These are phyloP conservation scores for Nibea coibor DNA, from an alignment of 2,113 vertebrate genomes.

Conservation along the genomic window DNA sequence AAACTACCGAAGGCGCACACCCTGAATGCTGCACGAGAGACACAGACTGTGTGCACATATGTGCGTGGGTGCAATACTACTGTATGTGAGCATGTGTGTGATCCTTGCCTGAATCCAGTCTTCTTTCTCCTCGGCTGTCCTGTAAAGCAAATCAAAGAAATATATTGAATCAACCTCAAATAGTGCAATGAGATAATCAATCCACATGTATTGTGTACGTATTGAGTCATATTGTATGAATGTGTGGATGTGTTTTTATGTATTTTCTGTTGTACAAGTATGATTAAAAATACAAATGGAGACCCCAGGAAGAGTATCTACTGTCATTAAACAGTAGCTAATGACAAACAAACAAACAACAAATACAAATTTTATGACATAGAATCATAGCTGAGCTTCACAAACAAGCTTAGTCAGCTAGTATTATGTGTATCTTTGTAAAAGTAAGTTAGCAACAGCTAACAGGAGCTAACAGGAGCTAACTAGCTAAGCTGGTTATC, in stretches of 20 bases:
- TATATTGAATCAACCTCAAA: too few relatives aligned
- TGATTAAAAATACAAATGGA: too few relatives aligned
- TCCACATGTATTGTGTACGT: not conserved
- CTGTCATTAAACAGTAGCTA: too few relatives aligned
- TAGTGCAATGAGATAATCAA: not conserved
- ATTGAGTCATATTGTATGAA: not conserved
- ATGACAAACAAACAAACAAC: too few relatives aligned
- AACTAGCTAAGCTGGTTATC: not conserved
- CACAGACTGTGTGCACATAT: not conserved
- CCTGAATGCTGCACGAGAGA: not conserved
- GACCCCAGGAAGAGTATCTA: too few relatives aligned
- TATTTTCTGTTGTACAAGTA: too few relatives aligned
- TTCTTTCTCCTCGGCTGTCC: slow-evolving; percentile 95
- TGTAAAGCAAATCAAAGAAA: slow-evolving; percentile 75
- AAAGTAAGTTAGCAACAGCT: not conserved
- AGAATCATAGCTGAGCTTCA: too few relatives aligned
- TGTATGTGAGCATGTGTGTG: not conserved
- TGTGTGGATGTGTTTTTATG: too few relatives aligned
- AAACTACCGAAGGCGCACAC: not conserved
- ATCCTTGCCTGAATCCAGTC: slow-evolving; percentile 94
- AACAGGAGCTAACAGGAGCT: not conserved
- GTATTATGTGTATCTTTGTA: too few relatives aligned
- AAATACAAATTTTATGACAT: too few relatives aligned
- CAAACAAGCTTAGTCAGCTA: too few relatives aligned
- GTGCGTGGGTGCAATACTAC: not conserved